phyloP scores from a whole-genome alignment of 2,113 vertebrate genomes.

The Pelobates fuscus region DNA sequence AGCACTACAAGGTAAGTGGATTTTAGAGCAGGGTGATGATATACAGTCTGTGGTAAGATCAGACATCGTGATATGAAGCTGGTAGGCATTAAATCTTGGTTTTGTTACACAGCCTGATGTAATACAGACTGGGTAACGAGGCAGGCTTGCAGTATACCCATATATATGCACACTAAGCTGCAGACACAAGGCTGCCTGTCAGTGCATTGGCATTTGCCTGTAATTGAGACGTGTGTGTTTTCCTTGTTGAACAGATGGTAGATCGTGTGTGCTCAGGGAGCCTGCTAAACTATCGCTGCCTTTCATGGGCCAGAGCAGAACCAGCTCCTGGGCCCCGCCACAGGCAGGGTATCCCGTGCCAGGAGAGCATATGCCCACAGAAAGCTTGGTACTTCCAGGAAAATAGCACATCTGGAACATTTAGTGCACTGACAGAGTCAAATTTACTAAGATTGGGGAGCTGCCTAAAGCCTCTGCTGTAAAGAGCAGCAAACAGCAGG shows the following conservation, averaged over 20 bases:
- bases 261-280: constrained; percentile 91
- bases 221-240: constrained; percentile 98
- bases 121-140: background rate
- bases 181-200: constrained; percentile 64
- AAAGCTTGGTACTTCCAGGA: constrained; percentile 89
- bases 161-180: constrained; percentile 26
- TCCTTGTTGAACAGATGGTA: constrained; percentile 93
- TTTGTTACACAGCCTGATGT: background rate
- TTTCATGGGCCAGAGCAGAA: constrained; percentile 95
- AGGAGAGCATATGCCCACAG: constrained; percentile 91
- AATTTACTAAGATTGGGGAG: background rate
- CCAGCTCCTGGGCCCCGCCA: constrained; percentile 96
- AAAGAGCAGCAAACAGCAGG: background rate
- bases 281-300: constrained; percentile 98
- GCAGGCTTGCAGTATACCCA: background rate
- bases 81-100: too few species aligned
- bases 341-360: constrained; percentile 84
- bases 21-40: too few species aligned
- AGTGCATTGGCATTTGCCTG: constrained; percentile 90
- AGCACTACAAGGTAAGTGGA: too few species aligned
- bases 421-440: background rate
- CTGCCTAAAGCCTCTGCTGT: background rate
- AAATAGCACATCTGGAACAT: constrained; percentile 93
- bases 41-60: too few species aligned
- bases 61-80: too few species aligned